Percentiles rank a stretch among this genome's conserved stretches.
Conservation (phyloP, 2,888 invertebrate genomes). For the Lithophane leautieri region DNA sequence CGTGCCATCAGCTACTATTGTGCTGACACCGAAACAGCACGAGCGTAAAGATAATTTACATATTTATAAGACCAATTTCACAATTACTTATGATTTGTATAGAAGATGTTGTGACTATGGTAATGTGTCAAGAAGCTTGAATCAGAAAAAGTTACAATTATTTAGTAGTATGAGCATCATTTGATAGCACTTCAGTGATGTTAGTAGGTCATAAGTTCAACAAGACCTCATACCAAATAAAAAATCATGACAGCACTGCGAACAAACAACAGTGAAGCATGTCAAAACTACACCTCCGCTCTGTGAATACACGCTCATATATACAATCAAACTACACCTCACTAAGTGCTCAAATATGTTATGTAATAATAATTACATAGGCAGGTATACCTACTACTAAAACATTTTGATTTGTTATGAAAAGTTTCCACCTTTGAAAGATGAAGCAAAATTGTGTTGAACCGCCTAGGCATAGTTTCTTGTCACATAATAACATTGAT, state of each 20-base stretch:
- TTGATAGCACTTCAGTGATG: no score
- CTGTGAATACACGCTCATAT: no score
- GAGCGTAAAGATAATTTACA: conserved; percentile 59
- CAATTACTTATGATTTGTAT: conserved; percentile 41
- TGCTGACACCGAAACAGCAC: conserved; percentile 46
- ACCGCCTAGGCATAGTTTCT: background rate
- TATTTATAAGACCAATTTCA: conserved; percentile 54
- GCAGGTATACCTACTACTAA: no score
- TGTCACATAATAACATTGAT: conserved; percentile 16
- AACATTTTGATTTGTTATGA: background rate
- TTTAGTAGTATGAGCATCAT: no score
- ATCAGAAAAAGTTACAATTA: background rate
- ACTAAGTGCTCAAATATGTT: no score
- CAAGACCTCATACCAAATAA: no score
- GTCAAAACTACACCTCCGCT: no score
- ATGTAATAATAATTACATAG: no score
- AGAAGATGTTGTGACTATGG: conserved; percentile 10
- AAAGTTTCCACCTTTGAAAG: conserved; percentile 7
- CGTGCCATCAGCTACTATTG: conserved; percentile 51
- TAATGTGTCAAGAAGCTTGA: conserved; percentile 16
- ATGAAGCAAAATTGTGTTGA: background rate
- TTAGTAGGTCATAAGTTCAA: background rate
- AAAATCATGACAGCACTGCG: no score
- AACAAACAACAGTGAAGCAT: no score
- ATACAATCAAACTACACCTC: no score